Evolutionary conservation across 1,140 invertebrate genomes (phyloP), one percentile per base, ranked within the genome.

Genomic region (Dolichoris vasculosae): DNA sequence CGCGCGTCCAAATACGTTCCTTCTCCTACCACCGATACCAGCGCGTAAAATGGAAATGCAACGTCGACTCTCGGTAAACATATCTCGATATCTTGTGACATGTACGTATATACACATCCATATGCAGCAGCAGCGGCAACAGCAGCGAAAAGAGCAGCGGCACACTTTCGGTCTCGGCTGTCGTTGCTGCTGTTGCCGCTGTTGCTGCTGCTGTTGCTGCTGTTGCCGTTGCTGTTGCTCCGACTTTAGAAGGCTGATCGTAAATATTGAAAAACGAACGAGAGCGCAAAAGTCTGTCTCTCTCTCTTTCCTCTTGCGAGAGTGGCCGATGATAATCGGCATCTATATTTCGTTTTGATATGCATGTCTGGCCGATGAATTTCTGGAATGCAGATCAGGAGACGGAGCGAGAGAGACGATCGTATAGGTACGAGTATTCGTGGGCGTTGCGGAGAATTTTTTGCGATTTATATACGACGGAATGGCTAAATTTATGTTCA

Each of bases 301-400:
- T 0, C 71, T 75, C 71, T 46, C 40, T 75, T 46, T 40, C 71
- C 46, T 46, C 23, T 26, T 46, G 23, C 43, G 71, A 46, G 38
- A 26, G 38, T 46, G 38, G 40, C 40, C 26, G 67, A 82, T 82
- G 80, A 82, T 82, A 82, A 82, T 82, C 80, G 69, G 67, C 69
- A 73, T 82, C 69, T 73, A 73, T 82, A 82, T 82, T 82, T 82
- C 67, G 80, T 48, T 59, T 78, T 63, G 76, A 78, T 78, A 78
- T 64, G 38, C 78, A 64, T 80, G 51, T 38, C 51, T 38, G 51
- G 32, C 15, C 59, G 55, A 75, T 83, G 71, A 75, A 83, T 83
- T 83, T 83, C 51, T 75, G 71, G 82, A 83, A 83, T 83, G 82
- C 82, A 76, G 69, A 83, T 76, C 71, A 20, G 35, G 69, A 59